Conservation (phyloP, 2,888 invertebrate genomes). For the Tiphia femorata region DNA sequence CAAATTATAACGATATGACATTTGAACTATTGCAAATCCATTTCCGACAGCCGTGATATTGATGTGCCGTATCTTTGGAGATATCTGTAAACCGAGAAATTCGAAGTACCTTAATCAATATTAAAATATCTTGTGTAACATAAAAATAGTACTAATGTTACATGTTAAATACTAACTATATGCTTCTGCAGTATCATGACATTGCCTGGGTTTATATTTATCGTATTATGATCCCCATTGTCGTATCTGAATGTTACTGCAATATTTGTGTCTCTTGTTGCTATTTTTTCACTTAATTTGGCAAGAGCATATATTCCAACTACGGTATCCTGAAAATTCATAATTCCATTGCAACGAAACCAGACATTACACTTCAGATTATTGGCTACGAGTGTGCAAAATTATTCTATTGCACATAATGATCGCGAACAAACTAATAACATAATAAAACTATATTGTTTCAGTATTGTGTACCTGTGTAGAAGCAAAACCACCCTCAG, state of each 20-base stretch:
- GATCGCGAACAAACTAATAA: too few species aligned
- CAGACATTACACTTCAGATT: too few species aligned
- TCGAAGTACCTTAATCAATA: too few species aligned
- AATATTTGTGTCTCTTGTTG: conserved; percentile 71
- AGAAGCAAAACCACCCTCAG: conserved; percentile 79
- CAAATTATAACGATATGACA: conserved; percentile 85
- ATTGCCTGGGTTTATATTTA: conserved; percentile 82
- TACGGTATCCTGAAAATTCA: conserved; percentile 76
- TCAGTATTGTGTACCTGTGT: conserved; percentile 70
- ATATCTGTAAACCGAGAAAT: conserved; percentile 62
- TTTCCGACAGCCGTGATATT: conserved; percentile 83
- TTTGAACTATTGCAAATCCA: conserved; percentile 83
- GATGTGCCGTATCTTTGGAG: conserved; percentile 74
- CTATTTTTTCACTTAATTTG: conserved; percentile 75
- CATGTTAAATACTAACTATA: conserved; percentile 71
- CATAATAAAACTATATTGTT: neutral
- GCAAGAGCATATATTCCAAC: conserved; percentile 81
- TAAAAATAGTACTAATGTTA: neutral
- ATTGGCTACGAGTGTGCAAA: too few species aligned
- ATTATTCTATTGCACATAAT: too few species aligned
- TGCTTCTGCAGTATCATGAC: conserved; percentile 86
- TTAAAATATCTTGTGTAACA: neutral
- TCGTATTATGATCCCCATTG: conserved; percentile 71
- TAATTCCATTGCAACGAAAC: too few species aligned
- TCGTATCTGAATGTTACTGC: conserved; percentile 72